Conservation (phyloP, 1,140 invertebrate genomes). For the Alviniconcha marisindica region DNA sequence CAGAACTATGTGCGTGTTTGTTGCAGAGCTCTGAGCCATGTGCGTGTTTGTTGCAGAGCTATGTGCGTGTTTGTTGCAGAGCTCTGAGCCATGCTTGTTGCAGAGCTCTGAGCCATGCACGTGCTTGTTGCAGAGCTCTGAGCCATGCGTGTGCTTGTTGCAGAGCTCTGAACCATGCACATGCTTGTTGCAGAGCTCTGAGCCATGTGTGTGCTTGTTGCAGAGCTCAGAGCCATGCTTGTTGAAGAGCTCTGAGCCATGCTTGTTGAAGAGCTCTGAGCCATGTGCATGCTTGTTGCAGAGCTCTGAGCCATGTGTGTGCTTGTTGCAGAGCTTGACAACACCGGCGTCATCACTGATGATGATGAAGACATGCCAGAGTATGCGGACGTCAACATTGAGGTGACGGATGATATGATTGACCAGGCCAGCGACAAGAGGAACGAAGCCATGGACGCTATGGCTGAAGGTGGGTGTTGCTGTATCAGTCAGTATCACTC, state of each 20-base stretch:
- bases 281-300: no score
- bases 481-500: no score
- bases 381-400: slow-evolving; percentile 59
- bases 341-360: slow-evolving; percentile 63
- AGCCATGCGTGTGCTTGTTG: no score
- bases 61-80: no score
- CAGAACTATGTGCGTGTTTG: no score
- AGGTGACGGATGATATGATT: slow-evolving; percentile 86
- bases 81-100: no score
- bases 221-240: neutral
- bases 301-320: neutral
- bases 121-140: no score
- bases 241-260: neutral
- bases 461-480: slow-evolving; percentile 71
- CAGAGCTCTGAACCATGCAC: neutral
- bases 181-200: no score
- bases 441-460: slow-evolving; percentile 84
- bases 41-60: slow-evolving; percentile 51
- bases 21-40: no score
- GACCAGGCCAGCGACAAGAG: slow-evolving; percentile 87
- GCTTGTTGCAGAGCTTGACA: slow-evolving; percentile 58
- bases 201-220: neutral
- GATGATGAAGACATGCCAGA: slow-evolving; percentile 65
- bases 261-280: neutral
- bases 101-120: no score